Conservation (phyloP, 2,797 vertebrate genomes). For the Oreonectes daqikongensis region DNA sequence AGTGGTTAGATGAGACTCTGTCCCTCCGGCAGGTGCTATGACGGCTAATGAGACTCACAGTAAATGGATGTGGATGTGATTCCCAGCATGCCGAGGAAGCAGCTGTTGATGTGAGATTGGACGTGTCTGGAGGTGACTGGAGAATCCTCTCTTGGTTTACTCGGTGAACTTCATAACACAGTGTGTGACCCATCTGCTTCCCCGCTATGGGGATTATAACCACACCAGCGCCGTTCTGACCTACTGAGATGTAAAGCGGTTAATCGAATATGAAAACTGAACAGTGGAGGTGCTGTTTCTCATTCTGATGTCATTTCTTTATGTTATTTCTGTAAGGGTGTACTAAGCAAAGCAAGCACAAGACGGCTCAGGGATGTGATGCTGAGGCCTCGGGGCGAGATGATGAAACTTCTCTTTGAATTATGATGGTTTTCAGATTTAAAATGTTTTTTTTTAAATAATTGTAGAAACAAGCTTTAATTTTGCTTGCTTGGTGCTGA, state of each 20-base stretch:
- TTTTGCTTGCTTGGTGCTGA: no score
- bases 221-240: background rate
- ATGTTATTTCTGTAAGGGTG: background rate
- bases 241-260: slow-evolving; percentile 26
- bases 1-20: slow-evolving; percentile 5
- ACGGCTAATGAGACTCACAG: slow-evolving; percentile 51
- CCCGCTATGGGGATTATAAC: background rate
- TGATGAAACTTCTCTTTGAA: background rate
- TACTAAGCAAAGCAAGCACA: background rate
- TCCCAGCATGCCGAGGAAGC: slow-evolving; percentile 22
- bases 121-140: slow-evolving; percentile 7
- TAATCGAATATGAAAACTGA: slow-evolving; percentile 19
- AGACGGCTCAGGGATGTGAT: no score
- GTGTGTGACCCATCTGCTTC: background rate
- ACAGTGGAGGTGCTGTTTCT: slow-evolving; percentile 3
- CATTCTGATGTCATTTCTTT: slow-evolving; percentile 9
- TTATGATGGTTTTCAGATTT: no score
- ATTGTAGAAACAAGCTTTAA: no score
- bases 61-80: slow-evolving; percentile 48
- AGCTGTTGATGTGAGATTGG: slow-evolving; percentile 43
- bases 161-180: background rate
- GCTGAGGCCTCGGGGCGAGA: background rate
- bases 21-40: slow-evolving; percentile 44
- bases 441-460: no score
- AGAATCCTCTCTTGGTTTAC: background rate